Evolutionary conservation across 2,797 vertebrate species (phyloP).

Genomic region (Acrossocheilus fasciatus): DNA sequence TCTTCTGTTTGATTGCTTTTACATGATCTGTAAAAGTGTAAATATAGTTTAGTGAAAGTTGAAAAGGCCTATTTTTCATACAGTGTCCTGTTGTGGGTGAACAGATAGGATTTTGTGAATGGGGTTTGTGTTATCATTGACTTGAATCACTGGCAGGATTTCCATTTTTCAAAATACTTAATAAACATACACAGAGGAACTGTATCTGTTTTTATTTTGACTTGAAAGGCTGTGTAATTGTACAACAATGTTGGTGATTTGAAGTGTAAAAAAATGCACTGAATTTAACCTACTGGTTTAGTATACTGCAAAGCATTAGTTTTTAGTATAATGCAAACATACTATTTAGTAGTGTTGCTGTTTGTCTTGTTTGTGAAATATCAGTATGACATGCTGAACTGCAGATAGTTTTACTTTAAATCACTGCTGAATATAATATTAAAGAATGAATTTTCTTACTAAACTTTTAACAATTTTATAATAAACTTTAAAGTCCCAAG

Average conservation of each 20-base stretch:
- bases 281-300: constrained; percentile 71
- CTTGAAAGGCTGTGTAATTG: constrained; percentile 32
- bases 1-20: constrained; percentile 56
- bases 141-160: constrained; percentile 66
- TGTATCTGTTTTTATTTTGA: constrained; percentile 66
- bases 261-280: constrained; percentile 75
- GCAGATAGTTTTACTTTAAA: not conserved
- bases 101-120: constrained; percentile 57
- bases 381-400: not conserved
- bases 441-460: too few species aligned
- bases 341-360: not conserved
- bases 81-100: constrained; percentile 64
- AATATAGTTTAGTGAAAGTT: constrained; percentile 56
- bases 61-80: constrained; percentile 52
- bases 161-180: constrained; percentile 64
- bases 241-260: constrained; percentile 68
- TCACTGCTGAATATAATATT: not conserved
- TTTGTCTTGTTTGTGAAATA: not conserved
- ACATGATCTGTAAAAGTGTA: constrained; percentile 63
- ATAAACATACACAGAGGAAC: constrained; percentile 71
- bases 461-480: not conserved
- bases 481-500: not conserved
- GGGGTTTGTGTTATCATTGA: constrained; percentile 63
- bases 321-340: not conserved
- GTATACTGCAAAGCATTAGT: not conserved